These are phyloP conservation scores for Leptopterna dolabrata DNA, from an alignment of 2,888 invertebrate species.

Conservation along the genomic window DNA sequence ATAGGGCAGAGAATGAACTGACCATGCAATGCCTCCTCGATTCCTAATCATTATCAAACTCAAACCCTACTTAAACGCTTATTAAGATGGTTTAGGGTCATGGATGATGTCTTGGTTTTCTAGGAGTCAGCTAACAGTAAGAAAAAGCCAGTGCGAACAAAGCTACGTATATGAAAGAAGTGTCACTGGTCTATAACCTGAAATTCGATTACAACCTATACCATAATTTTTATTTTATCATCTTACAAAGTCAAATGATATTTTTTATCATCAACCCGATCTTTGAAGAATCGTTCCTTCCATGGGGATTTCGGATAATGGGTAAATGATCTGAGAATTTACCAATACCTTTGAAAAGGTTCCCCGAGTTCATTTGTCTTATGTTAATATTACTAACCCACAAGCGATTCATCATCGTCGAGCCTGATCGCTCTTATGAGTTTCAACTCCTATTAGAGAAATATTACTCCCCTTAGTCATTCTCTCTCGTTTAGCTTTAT, in stretches of 20 bases:
- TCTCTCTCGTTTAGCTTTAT: neutral
- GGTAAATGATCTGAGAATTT: neutral
- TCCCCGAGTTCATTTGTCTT: slow-evolving; percentile 30
- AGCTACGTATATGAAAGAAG: too few species aligned
- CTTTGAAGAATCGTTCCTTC: neutral
- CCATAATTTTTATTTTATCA: neutral
- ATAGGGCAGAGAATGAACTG: too few species aligned
- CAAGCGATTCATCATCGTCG: slow-evolving; percentile 20
- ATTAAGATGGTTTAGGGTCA: too few species aligned
- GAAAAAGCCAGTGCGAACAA: too few species aligned
- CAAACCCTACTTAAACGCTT: too few species aligned
- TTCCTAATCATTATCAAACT: too few species aligned
- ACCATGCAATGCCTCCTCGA: too few species aligned
- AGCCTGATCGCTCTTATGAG: neutral
- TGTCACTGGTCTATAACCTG: neutral
- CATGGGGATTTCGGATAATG: neutral
- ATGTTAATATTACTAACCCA: neutral
- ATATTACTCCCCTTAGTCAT: neutral
- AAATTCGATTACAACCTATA: neutral
- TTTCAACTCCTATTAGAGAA: slow-evolving; percentile 15
- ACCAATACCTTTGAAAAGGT: slow-evolving; percentile 25
- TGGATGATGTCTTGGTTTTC: too few species aligned
- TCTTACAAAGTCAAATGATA: neutral
- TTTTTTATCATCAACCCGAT: slow-evolving; percentile 17
- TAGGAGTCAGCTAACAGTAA: too few species aligned